Evolutionary conservation across 2,797 vertebrate species (phyloP), one percentile per base, ranked within the genome.

Genomic region (Brachymystax lenok): DNA sequence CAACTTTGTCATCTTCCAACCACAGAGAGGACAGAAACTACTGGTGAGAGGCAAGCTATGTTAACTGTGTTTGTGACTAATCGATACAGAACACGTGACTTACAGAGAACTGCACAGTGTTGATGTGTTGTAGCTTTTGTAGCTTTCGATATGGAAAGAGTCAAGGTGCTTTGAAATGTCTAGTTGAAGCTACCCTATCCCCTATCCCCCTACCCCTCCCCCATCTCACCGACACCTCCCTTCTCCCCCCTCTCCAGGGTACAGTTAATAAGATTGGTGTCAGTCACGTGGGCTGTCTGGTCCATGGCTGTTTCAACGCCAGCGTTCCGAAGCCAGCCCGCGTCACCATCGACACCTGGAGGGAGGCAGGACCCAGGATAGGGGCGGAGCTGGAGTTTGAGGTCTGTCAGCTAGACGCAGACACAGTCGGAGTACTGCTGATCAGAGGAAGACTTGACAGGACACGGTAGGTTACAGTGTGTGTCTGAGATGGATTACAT

Each of bases 271-370:
- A 99, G 92, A 90, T 98, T 1, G 96, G 95, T 0, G 88, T 92
- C 5, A 95, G 94, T 84, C 96, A 99, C 1, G 95, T 97, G 40
- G 40, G 40, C 40, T 46, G 98, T 83, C 89, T 99, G 74, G 97
- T 99, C 66, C 97, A 99, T 3, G 94, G 96, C 28, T 99, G 97
- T 82, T 99, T 99, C 83, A 99, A 99, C 72, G 98, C 97, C 73
- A 97, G 96, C 73, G 95, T 99, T 69, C 94, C 95, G 59, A 97
- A 95, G 81, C 98, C 98, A 8, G 89, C 89, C 77, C 93, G 93
- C 46, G 92, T 98, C 85, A 78, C 94, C 0, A 0, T 86, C 73
- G 96, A 91, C 14, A 93, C 94, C 52, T 99, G 97, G 97, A 93
- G 95, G 74, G 91, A 91, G 0, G 84, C 94, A 0, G 95, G 94